Evolutionary conservation across 2,888 invertebrate genomes (phyloP), one percentile per base, ranked within the genome.

Genomic region (Morinoia aosen): DNA sequence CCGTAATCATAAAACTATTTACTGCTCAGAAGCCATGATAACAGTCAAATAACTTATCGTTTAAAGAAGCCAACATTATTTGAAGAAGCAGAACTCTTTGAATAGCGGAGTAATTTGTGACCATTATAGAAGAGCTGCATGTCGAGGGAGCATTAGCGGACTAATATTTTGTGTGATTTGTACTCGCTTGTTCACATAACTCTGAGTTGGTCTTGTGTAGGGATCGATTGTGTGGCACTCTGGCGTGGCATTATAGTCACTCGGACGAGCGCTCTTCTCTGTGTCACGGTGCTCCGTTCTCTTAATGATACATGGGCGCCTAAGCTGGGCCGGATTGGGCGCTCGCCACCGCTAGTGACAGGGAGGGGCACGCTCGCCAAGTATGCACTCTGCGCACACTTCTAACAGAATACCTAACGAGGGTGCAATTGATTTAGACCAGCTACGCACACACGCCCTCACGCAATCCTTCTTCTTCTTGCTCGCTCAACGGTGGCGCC

Each of bases 401-500:
- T 93, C 93, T 93, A 93, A 93, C 57, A 48, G 93, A 93, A 93
- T 93, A 48, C 57, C 48, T 33, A 93, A 93, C 48, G 57, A 93
- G 93, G 93, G 57, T 57, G 57, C 93, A 93, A 93, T 93, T 93
- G 93, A 93, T 93, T 93, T 93, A 93, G 93, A 93, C n/a, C 57
- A 56, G 93, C 57, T 12, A 93, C 57, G 56, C 93, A 93, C 58
- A 93, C 93, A 57, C 57, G 48, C 90, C 39, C 90, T 39, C 90
- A 90, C 90, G 90, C 90, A 48, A 90, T 90, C 40, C 90, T 48
- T 40, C 90, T 40, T 61, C 61, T 61, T 61, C 61, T 61, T 61
- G 19, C 61, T 61, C 61, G 61, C 8, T 8, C 16, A 76, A 76
- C 25, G 25, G 2, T 10, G 76, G 76, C 33, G 33, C 76, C 76